Evolutionary conservation across 37 sponge, comb jelly and placozoan genomes (phyloP).

Genomic region (Agelas oroides): DNA sequence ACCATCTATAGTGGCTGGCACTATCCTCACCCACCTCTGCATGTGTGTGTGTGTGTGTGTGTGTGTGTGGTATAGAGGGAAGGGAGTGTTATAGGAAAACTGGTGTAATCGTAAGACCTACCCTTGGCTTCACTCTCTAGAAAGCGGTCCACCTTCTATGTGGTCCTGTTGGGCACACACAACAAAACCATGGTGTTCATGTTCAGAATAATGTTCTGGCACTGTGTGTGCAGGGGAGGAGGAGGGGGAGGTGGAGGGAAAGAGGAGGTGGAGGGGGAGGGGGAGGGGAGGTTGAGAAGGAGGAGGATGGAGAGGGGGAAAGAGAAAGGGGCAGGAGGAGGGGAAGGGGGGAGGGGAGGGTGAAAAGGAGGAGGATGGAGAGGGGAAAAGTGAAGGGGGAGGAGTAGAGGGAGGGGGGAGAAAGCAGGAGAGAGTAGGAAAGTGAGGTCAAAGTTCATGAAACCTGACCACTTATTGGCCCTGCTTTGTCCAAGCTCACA

Average conservation of each 20-base stretch:
- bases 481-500: too few species aligned
- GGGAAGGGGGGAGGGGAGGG: too few species aligned
- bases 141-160: slow-evolving; percentile 89
- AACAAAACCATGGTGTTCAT: slow-evolving; percentile 97
- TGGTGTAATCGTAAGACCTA: too few species aligned
- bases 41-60: not conserved
- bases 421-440: too few species aligned
- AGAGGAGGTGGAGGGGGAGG: too few species aligned
- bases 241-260: not conserved
- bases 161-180: slow-evolving; percentile 97
- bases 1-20: slow-evolving; percentile 99
- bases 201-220: slow-evolving; percentile 97
- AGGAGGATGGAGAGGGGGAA: not conserved
- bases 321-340: not conserved
- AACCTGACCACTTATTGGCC: too few species aligned
- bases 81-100: too few species aligned
- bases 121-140: slow-evolving; percentile 95
- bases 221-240: slow-evolving; percentile 44
- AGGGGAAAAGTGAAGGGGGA: too few species aligned
- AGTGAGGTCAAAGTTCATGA: too few species aligned
- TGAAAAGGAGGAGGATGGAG: too few species aligned
- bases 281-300: too few species aligned
- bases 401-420: too few species aligned
- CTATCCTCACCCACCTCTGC: slow-evolving; percentile 86
- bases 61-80: not conserved